A percentile compares a stretch with the other conserved stretches of the same genome.
phyloP scores from a whole-genome alignment of 2,888 invertebrate species.

The Halictus quadricinctus region DNA sequence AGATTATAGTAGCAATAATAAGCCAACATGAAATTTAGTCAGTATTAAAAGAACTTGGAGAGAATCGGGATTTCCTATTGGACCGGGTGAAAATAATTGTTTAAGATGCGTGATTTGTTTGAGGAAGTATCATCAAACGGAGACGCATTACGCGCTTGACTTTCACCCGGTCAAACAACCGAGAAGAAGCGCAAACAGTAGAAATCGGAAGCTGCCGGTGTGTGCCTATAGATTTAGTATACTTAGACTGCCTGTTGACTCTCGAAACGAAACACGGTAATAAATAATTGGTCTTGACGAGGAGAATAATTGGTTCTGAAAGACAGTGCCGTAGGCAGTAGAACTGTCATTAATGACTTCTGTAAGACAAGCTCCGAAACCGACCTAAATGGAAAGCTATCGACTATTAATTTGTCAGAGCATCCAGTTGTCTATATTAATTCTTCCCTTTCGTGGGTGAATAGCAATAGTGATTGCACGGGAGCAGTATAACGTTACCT shows the following conservation, averaged over 20 bases:
- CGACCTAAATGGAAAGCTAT: not conserved
- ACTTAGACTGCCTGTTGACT: not conserved
- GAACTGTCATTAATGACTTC: not conserved
- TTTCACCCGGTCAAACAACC: not conserved
- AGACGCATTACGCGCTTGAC: not conserved
- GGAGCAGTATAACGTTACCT: not conserved
- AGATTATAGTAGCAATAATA: too few species aligned
- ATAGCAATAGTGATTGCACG: not conserved
- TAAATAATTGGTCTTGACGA: not conserved
- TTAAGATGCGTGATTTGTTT: not conserved
- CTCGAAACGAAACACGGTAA: not conserved
- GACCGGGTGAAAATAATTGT: not conserved
- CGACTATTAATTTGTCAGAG: constrained; percentile 4
- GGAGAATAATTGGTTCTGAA: not conserved
- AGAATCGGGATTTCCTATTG: not conserved
- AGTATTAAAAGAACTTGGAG: too few species aligned
- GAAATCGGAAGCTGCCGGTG: not conserved
- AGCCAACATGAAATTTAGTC: not conserved
- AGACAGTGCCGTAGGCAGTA: not conserved
- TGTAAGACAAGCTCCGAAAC: not conserved
- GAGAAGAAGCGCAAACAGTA: not conserved
- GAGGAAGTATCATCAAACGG: not conserved
- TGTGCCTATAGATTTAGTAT: not conserved
- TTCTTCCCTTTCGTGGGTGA: not conserved
- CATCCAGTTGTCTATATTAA: not conserved